Base-by-base conservation (phyloP, 2,113 vertebrate species). In the Hoplias malabaricus region DNA sequence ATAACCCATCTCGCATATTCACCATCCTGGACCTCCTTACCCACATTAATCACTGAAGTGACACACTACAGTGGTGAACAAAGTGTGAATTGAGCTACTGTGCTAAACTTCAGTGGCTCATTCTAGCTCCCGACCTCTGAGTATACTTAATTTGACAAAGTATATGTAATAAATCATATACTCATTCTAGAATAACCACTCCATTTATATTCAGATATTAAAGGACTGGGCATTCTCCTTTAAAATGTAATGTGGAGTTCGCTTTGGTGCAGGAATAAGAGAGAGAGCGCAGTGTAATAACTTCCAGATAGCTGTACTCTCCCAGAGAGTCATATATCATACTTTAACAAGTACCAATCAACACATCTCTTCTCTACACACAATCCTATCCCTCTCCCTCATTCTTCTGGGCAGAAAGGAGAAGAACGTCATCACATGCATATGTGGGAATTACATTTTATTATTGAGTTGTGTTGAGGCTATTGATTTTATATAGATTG, bases 91-190 rank as follows among this genome's bases (percentile, higher is more conserved):
- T 79, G 84, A 85, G 81, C 82, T 77, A 77, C 65, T 77, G 82
- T 65, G 31, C 57, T 66, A 82, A 83, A 85, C 84, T 85, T 82
- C 69, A 82, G 70, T 77, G n/a, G 73, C 77, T 78, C 73, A 61
- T 73, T 78, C 75, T 62, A 82, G 82, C 79, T 81, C 66, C 71
- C 70, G 59, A 75, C 68, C 81, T 73, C 76, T 81, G 69, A 83
- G 84, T 85, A 83, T 80, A 85, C 82, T 83, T 83, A 81, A 82
- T 83, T 83, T 85, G 84, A 85, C 84, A 83, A 81, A 85, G 84
- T 85, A 83, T 77, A 71, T 66, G 79, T 76, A 77, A 85, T 85
- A 83, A 85, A 85, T 85, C 84, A 83, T 77, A 81, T 73, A 31
- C 80, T 82, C 84, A 80, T 83, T 85, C 72, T 83, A 84, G 73